These are phyloP conservation scores for Catharus ustulatus DNA, from an alignment of 2,797 vertebrate genomes.

Conservation along the genomic window DNA sequence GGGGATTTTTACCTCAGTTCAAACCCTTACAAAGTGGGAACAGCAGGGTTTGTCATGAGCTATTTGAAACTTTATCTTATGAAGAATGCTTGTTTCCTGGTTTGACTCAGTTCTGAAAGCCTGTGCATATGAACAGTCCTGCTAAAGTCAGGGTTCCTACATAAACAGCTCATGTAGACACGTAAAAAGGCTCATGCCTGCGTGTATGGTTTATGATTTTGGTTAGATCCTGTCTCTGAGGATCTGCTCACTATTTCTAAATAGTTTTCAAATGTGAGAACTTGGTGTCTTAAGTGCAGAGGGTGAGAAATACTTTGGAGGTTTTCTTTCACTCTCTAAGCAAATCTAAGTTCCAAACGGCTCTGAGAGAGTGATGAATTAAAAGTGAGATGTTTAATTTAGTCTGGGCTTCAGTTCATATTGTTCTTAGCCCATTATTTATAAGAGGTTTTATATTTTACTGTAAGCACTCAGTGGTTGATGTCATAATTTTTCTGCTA, in stretches of 20 bases:
- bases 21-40: neutral
- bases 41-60: neutral
- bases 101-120: neutral
- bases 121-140: neutral
- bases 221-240: neutral
- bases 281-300: neutral
- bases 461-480: neutral
- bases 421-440: neutral
- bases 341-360: neutral
- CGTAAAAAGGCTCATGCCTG: neutral
- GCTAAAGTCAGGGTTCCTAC: neutral
- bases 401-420: neutral
- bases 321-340: neutral
- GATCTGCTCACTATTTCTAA: neutral
- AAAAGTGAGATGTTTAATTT: conserved; percentile 18
- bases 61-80: neutral
- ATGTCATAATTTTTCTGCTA: neutral
- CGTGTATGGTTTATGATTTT: neutral
- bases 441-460: conserved; percentile 3
- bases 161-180: neutral
- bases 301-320: neutral
- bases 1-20: neutral
- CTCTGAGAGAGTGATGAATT: neutral
- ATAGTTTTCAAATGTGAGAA: neutral
- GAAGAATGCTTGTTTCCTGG: neutral